These are phyloP conservation scores for Drosophila cracens DNA, from an alignment of 2,888 invertebrate species.

Conservation along the genomic window DNA sequence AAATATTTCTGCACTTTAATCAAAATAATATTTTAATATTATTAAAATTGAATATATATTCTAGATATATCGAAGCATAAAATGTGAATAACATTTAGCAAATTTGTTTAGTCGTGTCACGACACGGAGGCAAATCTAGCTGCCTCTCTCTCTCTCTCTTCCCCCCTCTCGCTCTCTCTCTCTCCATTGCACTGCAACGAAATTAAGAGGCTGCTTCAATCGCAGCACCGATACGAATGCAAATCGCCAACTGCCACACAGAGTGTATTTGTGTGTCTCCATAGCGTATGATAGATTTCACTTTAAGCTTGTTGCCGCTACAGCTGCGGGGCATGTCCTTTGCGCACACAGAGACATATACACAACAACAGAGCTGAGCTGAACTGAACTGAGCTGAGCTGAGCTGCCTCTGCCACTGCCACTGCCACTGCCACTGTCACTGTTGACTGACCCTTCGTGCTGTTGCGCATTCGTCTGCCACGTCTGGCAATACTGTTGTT, in stretches of 20 bases:
- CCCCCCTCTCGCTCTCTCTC: too few relatives aligned
- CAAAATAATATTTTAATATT: too few relatives aligned
- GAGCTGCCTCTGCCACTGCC: conserved; percentile 20
- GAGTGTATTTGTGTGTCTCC: conserved; percentile 44
- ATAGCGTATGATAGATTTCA: conserved; percentile 72
- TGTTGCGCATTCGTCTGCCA: conserved; percentile 56
- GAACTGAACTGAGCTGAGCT: conserved; percentile 3
- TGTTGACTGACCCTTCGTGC: conserved; percentile 37
- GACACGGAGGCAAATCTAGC: neutral
- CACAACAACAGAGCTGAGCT: conserved; percentile 36
- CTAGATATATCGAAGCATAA: neutral
- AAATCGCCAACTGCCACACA: conserved; percentile 15
- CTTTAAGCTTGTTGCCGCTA: conserved; percentile 49
- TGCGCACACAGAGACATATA: conserved; percentile 23
- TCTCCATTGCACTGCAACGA: neutral
- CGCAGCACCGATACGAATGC: neutral
- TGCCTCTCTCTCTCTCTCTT: too few relatives aligned
- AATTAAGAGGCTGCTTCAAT: conserved; percentile 21
- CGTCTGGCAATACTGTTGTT: conserved; percentile 8
- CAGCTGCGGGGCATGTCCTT: conserved; percentile 34
- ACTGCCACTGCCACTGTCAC: neutral
- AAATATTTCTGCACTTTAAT: neutral
- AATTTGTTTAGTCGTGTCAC: neutral
- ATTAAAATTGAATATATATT: neutral
- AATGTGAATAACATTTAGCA: neutral